Conservation (phyloP, 2,797 vertebrate genomes). For the Alectoris magna region DNA sequence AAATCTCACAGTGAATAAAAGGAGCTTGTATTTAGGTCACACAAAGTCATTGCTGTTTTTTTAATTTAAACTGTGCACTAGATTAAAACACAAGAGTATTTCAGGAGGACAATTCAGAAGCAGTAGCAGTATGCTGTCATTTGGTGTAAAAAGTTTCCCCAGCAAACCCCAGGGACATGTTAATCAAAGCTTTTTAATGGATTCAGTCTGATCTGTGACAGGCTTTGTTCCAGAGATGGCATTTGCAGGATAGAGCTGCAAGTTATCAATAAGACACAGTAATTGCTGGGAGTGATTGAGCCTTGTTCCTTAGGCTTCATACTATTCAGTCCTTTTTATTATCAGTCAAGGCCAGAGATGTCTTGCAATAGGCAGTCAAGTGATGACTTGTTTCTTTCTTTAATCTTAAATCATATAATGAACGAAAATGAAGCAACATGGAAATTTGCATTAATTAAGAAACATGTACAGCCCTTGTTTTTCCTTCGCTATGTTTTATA, state of each 20-base stretch:
- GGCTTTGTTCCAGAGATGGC: slow-evolving; percentile 82
- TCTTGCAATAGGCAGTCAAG: slow-evolving; percentile 72
- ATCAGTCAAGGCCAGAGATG: slow-evolving; percentile 70
- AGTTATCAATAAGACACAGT: slow-evolving; percentile 85
- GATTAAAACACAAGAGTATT: slow-evolving; percentile 80
- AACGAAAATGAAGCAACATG: slow-evolving; percentile 69
- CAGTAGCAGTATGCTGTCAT: slow-evolving; percentile 76
- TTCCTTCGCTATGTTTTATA: slow-evolving; percentile 9
- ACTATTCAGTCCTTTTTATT: slow-evolving; percentile 68
- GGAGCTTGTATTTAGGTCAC: slow-evolving; percentile 80
- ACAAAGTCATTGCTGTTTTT: slow-evolving; percentile 82
- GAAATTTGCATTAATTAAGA: slow-evolving; percentile 61
- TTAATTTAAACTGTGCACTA: slow-evolving; percentile 78
- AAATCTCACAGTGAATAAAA: slow-evolving; percentile 78
- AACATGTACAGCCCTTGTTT: background rate
- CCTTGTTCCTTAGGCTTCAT: slow-evolving; percentile 71
- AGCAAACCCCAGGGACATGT: slow-evolving; percentile 79
- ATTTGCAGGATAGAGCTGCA: slow-evolving; percentile 80
- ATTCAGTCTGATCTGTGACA: slow-evolving; percentile 84
- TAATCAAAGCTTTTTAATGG: slow-evolving; percentile 85
- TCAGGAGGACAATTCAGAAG: slow-evolving; percentile 74
- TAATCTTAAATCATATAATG: slow-evolving; percentile 60
- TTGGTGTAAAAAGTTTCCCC: slow-evolving; percentile 78
- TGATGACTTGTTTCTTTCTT: slow-evolving; percentile 68
- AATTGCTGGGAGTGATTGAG: slow-evolving; percentile 80